These are phyloP conservation scores for Marmota monax DNA, from an alignment of 2,113 vertebrate genomes.

Conservation along the genomic window DNA sequence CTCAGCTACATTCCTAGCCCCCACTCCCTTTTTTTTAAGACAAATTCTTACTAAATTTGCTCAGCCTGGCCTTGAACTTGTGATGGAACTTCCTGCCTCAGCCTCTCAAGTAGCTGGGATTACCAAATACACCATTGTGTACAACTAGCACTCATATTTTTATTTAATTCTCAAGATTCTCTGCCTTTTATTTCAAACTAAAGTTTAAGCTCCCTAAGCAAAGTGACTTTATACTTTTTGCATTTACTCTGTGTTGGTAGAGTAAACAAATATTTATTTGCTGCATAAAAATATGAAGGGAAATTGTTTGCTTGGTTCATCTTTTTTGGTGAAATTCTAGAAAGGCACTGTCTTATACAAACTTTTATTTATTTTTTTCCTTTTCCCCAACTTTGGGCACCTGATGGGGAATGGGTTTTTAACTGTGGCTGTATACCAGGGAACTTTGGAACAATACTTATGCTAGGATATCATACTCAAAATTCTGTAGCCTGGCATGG, in stretches of 20 bases:
- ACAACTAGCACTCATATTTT: background rate
- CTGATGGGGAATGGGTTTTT: slow-evolving; percentile 1
- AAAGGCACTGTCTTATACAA: slow-evolving; percentile 40
- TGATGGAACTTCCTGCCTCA: background rate
- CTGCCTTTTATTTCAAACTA: slow-evolving; percentile 10
- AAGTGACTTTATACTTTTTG: background rate
- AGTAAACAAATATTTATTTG: slow-evolving; percentile 31
- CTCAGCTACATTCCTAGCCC: background rate
- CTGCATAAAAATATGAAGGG: slow-evolving; percentile 24
- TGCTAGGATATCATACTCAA: background rate
- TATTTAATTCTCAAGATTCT: background rate
- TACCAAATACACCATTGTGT: background rate
- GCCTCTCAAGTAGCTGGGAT: background rate
- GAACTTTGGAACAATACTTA: background rate
- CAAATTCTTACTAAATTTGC: background rate
- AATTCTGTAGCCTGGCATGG: too few species aligned
- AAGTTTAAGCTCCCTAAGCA: background rate
- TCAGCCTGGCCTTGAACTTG: background rate
- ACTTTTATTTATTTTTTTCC: background rate
- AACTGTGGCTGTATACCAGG: background rate
- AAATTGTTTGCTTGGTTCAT: background rate
- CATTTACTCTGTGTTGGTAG: background rate
- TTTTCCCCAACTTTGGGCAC: background rate
- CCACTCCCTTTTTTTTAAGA: background rate
- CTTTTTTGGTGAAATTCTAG: slow-evolving; percentile 5